A percentile compares a stretch with the other conserved stretches of the same genome.
phyloP scores from a whole-genome alignment of 2,113 vertebrate species.

The Merops nubicus region DNA sequence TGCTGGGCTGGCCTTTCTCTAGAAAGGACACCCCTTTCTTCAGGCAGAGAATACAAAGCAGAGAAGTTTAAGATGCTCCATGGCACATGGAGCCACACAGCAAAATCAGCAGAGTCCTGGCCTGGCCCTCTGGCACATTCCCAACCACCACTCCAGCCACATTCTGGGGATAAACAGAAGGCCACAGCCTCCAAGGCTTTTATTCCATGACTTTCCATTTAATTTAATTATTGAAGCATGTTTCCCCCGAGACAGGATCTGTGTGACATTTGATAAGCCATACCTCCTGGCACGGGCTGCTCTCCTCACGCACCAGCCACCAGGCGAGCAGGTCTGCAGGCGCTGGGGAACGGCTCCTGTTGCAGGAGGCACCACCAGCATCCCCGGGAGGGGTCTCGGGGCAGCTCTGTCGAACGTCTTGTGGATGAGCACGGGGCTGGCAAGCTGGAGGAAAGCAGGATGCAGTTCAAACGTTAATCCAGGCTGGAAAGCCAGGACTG shows the following conservation, averaged over 20 bases:
- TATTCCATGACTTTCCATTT: neutral
- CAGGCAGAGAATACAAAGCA: neutral
- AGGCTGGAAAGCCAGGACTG: neutral
- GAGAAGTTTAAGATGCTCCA: neutral
- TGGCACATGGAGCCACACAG: fast-evolving
- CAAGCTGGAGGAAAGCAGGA: neutral
- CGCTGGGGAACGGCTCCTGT: neutral
- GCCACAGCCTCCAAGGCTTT: neutral
- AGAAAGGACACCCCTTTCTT: neutral
- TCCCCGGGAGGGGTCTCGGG: neutral
- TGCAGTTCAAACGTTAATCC: neutral
- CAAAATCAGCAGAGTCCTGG: neutral
- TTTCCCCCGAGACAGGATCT: neutral
- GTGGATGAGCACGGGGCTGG: neutral
- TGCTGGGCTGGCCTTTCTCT: neutral
- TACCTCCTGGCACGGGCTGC: neutral
- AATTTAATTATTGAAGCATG: neutral
- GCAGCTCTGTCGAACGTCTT: neutral
- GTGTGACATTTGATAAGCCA: neutral
- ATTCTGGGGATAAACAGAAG: neutral
- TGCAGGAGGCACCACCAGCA: neutral
- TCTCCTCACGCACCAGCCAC: neutral
- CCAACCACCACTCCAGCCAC: neutral
- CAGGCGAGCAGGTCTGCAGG: neutral
- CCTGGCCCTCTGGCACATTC: neutral